Conservation (phyloP, 2,797 vertebrate genomes). For the Uromys caudimaculatus region DNA sequence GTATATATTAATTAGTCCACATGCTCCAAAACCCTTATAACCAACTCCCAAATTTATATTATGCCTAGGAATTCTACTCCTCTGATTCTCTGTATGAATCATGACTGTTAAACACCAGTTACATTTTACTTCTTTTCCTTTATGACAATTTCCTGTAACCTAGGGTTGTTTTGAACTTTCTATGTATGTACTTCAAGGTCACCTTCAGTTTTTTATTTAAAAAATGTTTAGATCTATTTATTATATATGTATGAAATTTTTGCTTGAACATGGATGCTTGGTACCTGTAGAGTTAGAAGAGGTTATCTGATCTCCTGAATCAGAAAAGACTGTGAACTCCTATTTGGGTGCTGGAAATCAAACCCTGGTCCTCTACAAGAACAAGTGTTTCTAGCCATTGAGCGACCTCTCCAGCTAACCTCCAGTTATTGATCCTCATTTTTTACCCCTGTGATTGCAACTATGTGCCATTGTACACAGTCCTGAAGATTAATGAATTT, state of each 20-base stretch:
- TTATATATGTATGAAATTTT: background rate
- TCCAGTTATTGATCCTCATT: background rate
- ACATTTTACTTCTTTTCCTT: background rate
- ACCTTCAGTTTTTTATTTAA: background rate
- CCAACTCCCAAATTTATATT: background rate
- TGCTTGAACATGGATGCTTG: background rate
- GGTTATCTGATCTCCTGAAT: background rate
- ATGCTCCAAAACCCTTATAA: background rate
- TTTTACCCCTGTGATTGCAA: background rate
- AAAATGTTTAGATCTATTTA: background rate
- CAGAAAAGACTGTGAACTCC: background rate
- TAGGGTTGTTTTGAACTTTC: background rate
- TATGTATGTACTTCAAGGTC: too few relatives aligned
- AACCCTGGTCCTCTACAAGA: background rate
- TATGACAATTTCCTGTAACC: background rate
- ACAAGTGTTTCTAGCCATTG: background rate
- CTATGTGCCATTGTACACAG: background rate
- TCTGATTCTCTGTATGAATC: background rate
- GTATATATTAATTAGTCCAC: background rate
- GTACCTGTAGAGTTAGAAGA: background rate
- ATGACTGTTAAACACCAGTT: background rate
- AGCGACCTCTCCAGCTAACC: background rate
- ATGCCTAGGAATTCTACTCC: background rate
- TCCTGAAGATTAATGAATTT: background rate
- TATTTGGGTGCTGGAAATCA: background rate